phyloP scores from a whole-genome alignment of 2,797 vertebrate species.

The Ctenopoma multispine region DNA sequence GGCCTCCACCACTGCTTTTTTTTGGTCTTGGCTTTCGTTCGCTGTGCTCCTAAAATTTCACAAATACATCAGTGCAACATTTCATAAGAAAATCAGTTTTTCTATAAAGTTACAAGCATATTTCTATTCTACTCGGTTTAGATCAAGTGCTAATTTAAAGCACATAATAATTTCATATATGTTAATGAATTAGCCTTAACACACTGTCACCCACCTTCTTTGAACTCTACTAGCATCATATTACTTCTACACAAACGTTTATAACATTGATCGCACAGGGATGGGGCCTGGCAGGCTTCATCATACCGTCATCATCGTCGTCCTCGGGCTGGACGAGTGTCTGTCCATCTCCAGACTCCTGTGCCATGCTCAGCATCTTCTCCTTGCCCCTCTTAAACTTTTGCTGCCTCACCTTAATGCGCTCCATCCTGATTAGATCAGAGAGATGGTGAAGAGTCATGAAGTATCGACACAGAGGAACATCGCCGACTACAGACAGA shows the following conservation, averaged over 20 bases:
- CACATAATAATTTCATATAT: slow-evolving; percentile 27
- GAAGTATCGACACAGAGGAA: slow-evolving; percentile 53
- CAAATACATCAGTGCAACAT: slow-evolving; percentile 92
- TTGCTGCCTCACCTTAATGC: slow-evolving; percentile 97
- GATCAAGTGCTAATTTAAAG: slow-evolving; percentile 26
- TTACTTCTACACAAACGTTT: slow-evolving; percentile 9
- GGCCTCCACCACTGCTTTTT: slow-evolving; percentile 99
- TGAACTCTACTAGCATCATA: slow-evolving; percentile 3
- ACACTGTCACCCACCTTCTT: not conserved
- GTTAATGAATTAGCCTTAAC: not conserved
- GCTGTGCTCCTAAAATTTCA: slow-evolving; percentile 99
- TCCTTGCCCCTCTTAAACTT: slow-evolving; percentile 99
- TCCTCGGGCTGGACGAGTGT: slow-evolving; percentile 85
- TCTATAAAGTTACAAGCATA: slow-evolving; percentile 46
- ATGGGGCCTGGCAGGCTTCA: slow-evolving; percentile 10
- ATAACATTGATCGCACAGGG: slow-evolving; percentile 5
- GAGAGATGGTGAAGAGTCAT: slow-evolving; percentile 69
- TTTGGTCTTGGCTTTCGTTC: slow-evolving; percentile 99
- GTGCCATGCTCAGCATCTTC: slow-evolving; percentile 93
- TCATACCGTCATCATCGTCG: slow-evolving; percentile 89
- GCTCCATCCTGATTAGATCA: slow-evolving; percentile 94
- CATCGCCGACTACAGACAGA: slow-evolving; percentile 35
- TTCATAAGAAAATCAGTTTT: slow-evolving; percentile 58
- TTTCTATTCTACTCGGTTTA: slow-evolving; percentile 29
- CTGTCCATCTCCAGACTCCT: slow-evolving; percentile 90